Percentiles rank a stretch among this genome's conserved stretches.
Conservation (phyloP, 1,140 invertebrate genomes). For the Babylonia areolata region DNA sequence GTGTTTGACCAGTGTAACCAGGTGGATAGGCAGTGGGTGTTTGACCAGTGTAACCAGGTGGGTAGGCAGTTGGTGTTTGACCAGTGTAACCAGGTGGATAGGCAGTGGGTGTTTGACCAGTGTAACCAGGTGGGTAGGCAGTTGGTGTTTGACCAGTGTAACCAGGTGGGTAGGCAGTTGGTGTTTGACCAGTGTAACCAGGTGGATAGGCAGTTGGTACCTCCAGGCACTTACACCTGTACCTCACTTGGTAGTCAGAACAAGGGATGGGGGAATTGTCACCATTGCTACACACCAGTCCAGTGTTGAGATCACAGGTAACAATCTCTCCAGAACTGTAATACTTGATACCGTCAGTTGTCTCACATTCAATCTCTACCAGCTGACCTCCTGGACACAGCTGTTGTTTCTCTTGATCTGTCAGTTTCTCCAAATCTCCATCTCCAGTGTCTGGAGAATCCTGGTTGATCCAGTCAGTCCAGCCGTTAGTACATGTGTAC, state of each 20-base stretch:
- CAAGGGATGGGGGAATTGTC: slow-evolving; percentile 55
- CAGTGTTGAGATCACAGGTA: slow-evolving; percentile 34
- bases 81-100: background rate
- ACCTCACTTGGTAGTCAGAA: slow-evolving; percentile 69
- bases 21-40: slow-evolving; percentile 22
- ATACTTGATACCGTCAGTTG: slow-evolving; percentile 25
- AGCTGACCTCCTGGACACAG: slow-evolving; percentile 22
- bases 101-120: background rate
- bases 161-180: background rate
- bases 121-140: background rate
- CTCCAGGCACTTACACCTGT: slow-evolving; percentile 65
- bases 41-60: background rate
- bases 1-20: background rate
- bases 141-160: background rate
- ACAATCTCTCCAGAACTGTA: slow-evolving; percentile 22
- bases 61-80: slow-evolving; percentile 17
- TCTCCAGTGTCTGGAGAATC: slow-evolving; percentile 57
- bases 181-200: background rate
- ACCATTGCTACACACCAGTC: slow-evolving; percentile 40
- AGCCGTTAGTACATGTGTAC: slow-evolving; percentile 50
- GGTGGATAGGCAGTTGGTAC: slow-evolving; percentile 16
- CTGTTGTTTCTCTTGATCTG: slow-evolving; percentile 30
- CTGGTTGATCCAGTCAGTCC: slow-evolving; percentile 60
- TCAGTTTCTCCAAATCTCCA: slow-evolving; percentile 58
- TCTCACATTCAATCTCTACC: slow-evolving; percentile 54